A percentile compares a stretch with the other conserved stretches of the same genome.
These are phyloP conservation scores for Cosmopolites sordidus DNA, from an alignment of 2,888 invertebrate species.

Conservation along the genomic window DNA sequence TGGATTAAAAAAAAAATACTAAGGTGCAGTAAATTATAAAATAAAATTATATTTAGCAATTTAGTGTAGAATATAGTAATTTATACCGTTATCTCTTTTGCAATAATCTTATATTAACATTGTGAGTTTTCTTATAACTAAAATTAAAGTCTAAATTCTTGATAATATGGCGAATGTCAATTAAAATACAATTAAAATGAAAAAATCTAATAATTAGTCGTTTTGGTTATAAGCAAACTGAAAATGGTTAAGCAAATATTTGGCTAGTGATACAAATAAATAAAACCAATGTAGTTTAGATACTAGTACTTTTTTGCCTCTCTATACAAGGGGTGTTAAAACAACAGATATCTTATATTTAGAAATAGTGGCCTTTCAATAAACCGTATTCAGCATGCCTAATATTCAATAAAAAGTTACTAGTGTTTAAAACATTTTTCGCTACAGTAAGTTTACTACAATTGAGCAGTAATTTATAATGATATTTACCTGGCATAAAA, in stretches of 20 bases:
- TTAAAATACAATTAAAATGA: no score
- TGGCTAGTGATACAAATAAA: conserved; percentile 44
- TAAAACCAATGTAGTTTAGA: conserved; percentile 30
- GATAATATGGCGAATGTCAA: no score
- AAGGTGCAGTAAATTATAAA: conserved; percentile 9
- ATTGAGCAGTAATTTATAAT: conserved; percentile 29
- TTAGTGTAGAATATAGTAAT: conserved; percentile 10
- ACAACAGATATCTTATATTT: conserved; percentile 26
- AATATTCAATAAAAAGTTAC: conserved; percentile 32
- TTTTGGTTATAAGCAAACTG: no score
- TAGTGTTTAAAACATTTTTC: conserved; percentile 30
- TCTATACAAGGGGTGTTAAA: conserved; percentile 44
- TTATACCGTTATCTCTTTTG: conserved; percentile 16
- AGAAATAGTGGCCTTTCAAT: conserved; percentile 40
- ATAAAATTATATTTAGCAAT: conserved; percentile 10
- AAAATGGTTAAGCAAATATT: conserved; percentile 20
- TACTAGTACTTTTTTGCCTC: conserved; percentile 37
- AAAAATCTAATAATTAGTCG: no score
- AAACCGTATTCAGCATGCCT: conserved; percentile 40
- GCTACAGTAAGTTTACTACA: conserved; percentile 30
- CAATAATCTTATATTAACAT: not conserved
- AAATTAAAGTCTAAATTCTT: no score
- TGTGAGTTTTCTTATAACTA: no score
- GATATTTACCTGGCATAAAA: conserved; percentile 31
- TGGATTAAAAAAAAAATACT: conserved; percentile 5